Evolutionary conservation across 2,888 invertebrate species (phyloP), one percentile per base, ranked within the genome.

Genomic region (Chrysolina haemoptera): DNA sequence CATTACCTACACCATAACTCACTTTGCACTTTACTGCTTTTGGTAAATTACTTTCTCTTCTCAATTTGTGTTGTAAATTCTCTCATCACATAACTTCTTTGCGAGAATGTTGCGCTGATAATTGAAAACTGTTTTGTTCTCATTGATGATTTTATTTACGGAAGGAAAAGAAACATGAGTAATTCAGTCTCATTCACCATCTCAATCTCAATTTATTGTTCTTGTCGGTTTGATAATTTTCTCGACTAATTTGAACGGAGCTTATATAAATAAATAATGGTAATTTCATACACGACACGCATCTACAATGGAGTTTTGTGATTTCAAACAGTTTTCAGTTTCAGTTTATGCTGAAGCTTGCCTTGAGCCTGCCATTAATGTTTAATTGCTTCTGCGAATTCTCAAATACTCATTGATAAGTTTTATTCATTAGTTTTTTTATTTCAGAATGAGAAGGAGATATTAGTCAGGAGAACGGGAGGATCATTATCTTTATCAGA

Each of bases 401-500:
- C 11, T 9, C 4, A 12, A 2, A 10, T 53, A 12, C 18, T 20
- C 11, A 11, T 4, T 3, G 5, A 20, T 53, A 11, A 10, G 5
- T 20, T 20, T 10, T 1, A 20, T 53, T 9, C 9, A 18, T 53
- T 9, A 6, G 10, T 53, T 53, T 20, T 53, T 18, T 35, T 35
- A 3, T 35, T 64, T 27, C 62, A 76, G 72, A 75, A 70, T 22
- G 72, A 77, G 35, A 72, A 59, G 35, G 59, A 73, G 18, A 72
- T 68, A 5, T 67, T 74, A 62, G 62, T 90, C 53, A 90, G 91
- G 75, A 91, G 95, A 82, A 92, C 93, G 18, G 95, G 95, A 14
- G 95, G 94, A 62, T 95, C 95, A 1, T 89, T 95, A 14, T 95
- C 95, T 5, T 89, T 95, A 0, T 96, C 95, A 0, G 96, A 96